Base-by-base conservation (phyloP, 2,888 invertebrate species). In the Periphyllus acericola region DNA sequence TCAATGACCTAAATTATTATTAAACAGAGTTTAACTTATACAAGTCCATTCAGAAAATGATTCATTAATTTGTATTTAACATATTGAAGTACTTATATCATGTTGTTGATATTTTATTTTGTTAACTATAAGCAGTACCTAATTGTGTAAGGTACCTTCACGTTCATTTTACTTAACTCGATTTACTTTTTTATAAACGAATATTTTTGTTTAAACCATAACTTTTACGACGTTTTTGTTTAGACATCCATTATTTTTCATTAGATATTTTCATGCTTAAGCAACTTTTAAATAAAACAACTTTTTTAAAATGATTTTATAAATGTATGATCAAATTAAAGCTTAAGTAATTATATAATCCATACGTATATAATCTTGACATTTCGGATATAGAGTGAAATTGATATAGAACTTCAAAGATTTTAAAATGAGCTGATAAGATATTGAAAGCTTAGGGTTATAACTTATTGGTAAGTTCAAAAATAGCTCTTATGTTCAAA, bases 1-100 rank as follows among this genome's bases (percentile, higher is more conserved):
- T 76, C 66, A 32, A 68, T 84, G 76, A 84, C 84, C 84, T 68
- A 68, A 76, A 84, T 84, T 68, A 32, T 83, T 36, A 25, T 6
- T 40, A 60, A 36, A 60, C 60, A 60, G 74, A 83, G 19, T 83
- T 60, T 74, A 32, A 8, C 71, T 5, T 55, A 29, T 60, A 74
- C 36, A 32, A 29, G n/a, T 36, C 21, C 36, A 71, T 74, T 60
- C 34, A 74, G 19, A 55, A 55, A 60, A 60, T 34, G 32, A 34
- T 71, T 72, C 52, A 46, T 82, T 72, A 32, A 52, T 72, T 52
- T 72, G 52, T 82, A 72, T 82, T 71, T 82, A 71, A 25, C 34
- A 17, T 72, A 71, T 29, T 11, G 9, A 11, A 25, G 5, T 55
- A 21, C 14, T 2, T 52, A 52, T 0, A 6, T 60, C 17, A 80